These are phyloP conservation scores for Amiota mariae DNA, from an alignment of 2,888 invertebrate species.

Conservation along the genomic window DNA sequence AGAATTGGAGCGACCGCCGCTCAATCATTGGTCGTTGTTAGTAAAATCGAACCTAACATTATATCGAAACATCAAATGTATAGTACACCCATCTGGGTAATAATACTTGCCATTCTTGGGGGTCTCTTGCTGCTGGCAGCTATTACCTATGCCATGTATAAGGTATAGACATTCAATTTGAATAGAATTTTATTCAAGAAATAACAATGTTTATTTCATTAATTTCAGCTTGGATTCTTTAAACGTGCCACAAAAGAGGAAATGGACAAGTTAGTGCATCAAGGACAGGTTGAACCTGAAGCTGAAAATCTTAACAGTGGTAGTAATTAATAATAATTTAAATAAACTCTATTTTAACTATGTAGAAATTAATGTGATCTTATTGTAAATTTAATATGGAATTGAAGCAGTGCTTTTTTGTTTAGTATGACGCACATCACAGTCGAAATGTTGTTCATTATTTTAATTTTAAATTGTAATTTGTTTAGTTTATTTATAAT, in stretches of 20 bases:
- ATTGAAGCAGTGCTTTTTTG: neutral
- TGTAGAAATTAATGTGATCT: constrained; percentile 4
- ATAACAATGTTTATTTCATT: constrained; percentile 6
- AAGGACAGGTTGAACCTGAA: constrained; percentile 64
- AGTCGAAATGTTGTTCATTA: constrained; percentile 16
- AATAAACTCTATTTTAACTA: no score
- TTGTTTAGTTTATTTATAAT: neutral
- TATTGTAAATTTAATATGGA: neutral
- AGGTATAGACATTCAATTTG: constrained; percentile 56
- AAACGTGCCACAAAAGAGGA: constrained; percentile 74
- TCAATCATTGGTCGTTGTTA: constrained; percentile 57
- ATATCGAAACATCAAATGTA: constrained; percentile 71
- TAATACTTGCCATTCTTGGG: constrained; percentile 72
- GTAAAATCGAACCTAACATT: constrained; percentile 70
- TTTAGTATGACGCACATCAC: constrained; percentile 11
- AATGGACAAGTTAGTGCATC: constrained; percentile 72
- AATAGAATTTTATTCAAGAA: neutral
- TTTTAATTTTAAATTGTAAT: constrained; percentile 6
- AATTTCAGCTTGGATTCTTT: constrained; percentile 74
- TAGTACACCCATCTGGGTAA: constrained; percentile 73
- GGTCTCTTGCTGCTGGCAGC: constrained; percentile 73
- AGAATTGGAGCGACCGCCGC: constrained; percentile 61
- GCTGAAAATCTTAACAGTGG: constrained; percentile 65
- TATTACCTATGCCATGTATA: constrained; percentile 71
- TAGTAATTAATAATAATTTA: constrained; percentile 44